Conservation (phyloP, 2,113 vertebrate species). For the Canis aureus region DNA sequence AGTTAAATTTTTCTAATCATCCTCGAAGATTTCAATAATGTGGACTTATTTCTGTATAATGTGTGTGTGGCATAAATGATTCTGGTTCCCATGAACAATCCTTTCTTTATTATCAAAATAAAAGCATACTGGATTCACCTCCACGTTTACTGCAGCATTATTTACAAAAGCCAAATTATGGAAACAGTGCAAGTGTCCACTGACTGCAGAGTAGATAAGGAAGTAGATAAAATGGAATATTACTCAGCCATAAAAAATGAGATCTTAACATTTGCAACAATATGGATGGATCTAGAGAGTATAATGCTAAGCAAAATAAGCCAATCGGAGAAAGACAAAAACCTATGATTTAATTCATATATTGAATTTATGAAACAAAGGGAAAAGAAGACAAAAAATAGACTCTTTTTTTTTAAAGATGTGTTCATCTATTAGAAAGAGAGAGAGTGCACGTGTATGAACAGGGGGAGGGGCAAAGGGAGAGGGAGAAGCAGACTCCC, state of each 20-base stretch:
- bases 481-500: neutral
- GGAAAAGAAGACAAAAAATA: neutral
- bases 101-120: constrained; percentile 7
- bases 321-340: neutral
- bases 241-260: neutral
- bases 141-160: neutral
- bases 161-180: neutral
- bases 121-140: neutral
- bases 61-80: neutral
- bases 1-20: constrained; percentile 24
- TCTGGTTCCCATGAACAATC: neutral
- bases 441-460: neutral
- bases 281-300: neutral
- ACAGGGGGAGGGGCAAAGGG: neutral
- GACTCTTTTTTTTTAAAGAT: neutral
- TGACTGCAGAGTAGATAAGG: neutral
- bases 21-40: neutral
- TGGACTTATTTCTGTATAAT: neutral
- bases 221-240: neutral
- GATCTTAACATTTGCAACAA: neutral
- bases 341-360: neutral
- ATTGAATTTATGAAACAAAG: neutral
- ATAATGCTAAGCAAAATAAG: neutral
- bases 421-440: neutral
- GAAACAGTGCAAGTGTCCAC: neutral